A percentile compares a stretch with the other conserved stretches of the same genome.
phyloP scores from a whole-genome alignment of 2,888 invertebrate genomes.

The Eilema depressum region DNA sequence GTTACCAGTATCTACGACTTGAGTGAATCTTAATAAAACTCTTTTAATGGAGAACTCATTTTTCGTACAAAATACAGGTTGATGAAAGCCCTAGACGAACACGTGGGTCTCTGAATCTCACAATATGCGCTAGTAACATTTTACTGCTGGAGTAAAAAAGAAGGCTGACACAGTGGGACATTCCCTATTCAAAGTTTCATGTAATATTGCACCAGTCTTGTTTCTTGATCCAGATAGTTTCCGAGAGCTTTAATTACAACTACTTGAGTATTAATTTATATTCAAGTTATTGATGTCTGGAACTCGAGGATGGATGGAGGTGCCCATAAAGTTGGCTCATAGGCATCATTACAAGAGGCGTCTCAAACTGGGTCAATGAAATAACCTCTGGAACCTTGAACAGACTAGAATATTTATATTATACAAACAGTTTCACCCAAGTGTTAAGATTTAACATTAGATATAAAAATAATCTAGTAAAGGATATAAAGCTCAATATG shows the following conservation, averaged over 20 bases:
- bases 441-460: no score
- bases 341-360: conserved; percentile 28
- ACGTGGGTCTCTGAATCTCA: no score
- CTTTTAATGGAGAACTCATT: no score
- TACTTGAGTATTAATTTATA: conserved; percentile 33
- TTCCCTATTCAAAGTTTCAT: background rate
- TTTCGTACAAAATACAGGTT: no score
- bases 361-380: conserved; percentile 41
- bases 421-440: conserved; percentile 11
- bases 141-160: no score
- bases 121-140: no score
- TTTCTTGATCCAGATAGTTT: background rate
- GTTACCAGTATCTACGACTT: no score
- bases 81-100: no score
- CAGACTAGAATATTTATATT: conserved; percentile 23
- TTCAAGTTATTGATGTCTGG: conserved; percentile 31
- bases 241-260: conserved; percentile 22
- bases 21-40: no score
- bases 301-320: conserved; percentile 28
- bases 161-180: background rate
- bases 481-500: no score
- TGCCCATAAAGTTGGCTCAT: conserved; percentile 36
- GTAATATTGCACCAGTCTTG: background rate
- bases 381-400: conserved; percentile 16
- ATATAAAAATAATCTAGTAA: no score